A percentile compares a stretch with the other conserved stretches of the same genome.
Evolutionary conservation across 2,797 vertebrate species (phyloP).

Genomic region (Propithecus perrieri): DNA sequence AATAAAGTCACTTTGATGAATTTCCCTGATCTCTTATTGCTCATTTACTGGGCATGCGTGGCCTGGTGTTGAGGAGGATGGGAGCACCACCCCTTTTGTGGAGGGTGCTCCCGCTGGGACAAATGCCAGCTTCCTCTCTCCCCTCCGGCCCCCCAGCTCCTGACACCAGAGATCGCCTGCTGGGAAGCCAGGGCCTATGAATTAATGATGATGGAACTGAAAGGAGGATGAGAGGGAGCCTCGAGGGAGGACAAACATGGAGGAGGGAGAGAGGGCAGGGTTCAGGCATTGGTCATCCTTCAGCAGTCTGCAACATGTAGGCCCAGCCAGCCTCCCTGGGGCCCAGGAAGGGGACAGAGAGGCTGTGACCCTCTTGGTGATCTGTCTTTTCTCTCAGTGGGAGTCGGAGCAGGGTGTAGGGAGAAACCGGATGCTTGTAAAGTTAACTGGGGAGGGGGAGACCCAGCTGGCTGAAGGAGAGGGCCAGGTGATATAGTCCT

Average conservation of each 20-base stretch:
- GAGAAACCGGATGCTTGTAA: not conserved
- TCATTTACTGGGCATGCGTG: not conserved
- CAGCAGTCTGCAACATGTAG: not conserved
- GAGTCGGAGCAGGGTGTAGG: not conserved
- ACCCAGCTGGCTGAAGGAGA: not conserved
- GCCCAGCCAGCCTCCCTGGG: not conserved
- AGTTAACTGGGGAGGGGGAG: not conserved
- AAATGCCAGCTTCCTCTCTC: not conserved
- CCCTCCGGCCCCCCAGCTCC: not conserved
- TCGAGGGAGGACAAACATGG: not conserved
- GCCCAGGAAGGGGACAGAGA: not conserved
- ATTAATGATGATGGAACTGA: not conserved
- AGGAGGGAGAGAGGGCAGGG: not conserved
- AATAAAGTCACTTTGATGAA: constrained; percentile 14
- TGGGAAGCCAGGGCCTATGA: not conserved
- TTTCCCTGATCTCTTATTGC: not conserved
- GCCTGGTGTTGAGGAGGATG: not conserved
- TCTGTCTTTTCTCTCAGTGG: not conserved
- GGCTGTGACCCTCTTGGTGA: not conserved
- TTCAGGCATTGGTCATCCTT: not conserved
- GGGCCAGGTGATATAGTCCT: not conserved
- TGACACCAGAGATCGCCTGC: not conserved
- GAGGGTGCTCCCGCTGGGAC: not conserved
- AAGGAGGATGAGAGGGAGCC: not conserved
- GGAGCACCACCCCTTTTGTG: not conserved